Conservation (phyloP, 2,113 vertebrate species). For the Channa argus region DNA sequence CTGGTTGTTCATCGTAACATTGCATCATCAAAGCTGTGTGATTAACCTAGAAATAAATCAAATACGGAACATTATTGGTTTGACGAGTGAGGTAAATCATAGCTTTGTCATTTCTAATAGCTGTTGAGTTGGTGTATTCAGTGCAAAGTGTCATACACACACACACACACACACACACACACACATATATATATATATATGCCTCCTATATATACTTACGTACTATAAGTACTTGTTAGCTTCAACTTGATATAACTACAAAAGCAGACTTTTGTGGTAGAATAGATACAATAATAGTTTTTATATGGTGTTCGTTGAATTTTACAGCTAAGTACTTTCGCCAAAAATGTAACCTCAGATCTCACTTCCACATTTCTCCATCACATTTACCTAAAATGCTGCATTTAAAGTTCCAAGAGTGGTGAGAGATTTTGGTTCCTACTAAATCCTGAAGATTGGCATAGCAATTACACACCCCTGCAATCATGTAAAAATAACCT, state of each 20-base stretch:
- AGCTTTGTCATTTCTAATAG: background rate
- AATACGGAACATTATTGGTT: constrained; percentile 10
- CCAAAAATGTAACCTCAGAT: constrained; percentile 3
- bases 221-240: no score
- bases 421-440: constrained; percentile 11
- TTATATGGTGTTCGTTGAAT: background rate
- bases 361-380: background rate
- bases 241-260: background rate
- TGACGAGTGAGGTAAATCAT: constrained; percentile 6
- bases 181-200: no score
- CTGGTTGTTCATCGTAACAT: background rate
- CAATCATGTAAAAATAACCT: constrained; percentile 46
- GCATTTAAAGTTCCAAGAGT: constrained; percentile 21
- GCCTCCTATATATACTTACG: background rate
- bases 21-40: constrained; percentile 4
- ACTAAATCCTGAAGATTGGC: constrained; percentile 48
- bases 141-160: no score
- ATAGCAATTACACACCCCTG: constrained; percentile 47
- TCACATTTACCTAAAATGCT: constrained; percentile 17
- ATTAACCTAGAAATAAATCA: constrained; percentile 19
- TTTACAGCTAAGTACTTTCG: background rate
- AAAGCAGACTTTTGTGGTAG: constrained; percentile 1
- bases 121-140: background rate
- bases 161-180: background rate
- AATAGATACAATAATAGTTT: background rate